Evolutionary conservation across 2,888 invertebrate species (phyloP), one percentile per base, ranked within the genome.

Genomic region (Dolichopus griseipennis): DNA sequence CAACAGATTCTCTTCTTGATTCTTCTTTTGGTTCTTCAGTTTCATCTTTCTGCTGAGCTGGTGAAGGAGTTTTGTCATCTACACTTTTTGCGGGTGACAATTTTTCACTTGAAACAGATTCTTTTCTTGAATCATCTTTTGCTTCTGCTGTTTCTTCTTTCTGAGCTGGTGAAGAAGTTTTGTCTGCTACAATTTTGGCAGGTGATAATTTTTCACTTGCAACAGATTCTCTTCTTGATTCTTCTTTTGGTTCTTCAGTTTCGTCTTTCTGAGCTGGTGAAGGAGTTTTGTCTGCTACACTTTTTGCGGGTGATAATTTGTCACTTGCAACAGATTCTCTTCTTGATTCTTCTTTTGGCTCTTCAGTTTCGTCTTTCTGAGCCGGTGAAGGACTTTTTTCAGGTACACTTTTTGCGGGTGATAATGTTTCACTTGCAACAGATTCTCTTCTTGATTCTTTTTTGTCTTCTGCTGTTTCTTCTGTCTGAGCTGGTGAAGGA

Each of bases 381-480:
- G 27, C 27, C 2, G 27, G 27, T 27, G 27, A 27, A 27, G 27
- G 2, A 27, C 3, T 5, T 27, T 27, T 27, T 27, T 27, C 27
- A 4, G 27, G 2, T 4, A 5, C 27, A 27, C 66, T 15, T 10
- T 41, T 15, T 6, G 66, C 61, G 8, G 67, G 72, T n/a, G 67
- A 65, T 0, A 69, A 68, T 4, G 67, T 18, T 52, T 61, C 66
- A 61, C 70, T 71, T 2, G 67, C 68, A 6, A 67, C 71, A 0
- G 80, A 77, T 18, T 75, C 73, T 1, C 79, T 79, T 61, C 80
- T 78, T 0, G 82, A 78, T 18, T 70, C 67, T n/a, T 73, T 71
- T 43, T 73, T 72, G 0, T 71, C 12, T 18, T 12, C 68, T 27
- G 69, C n/a, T 6, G 61, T 0, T 33, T 41, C 18, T 68, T 68